Base-by-base conservation (phyloP, 2,888 invertebrate species). In the Opisthograptis luteolata region DNA sequence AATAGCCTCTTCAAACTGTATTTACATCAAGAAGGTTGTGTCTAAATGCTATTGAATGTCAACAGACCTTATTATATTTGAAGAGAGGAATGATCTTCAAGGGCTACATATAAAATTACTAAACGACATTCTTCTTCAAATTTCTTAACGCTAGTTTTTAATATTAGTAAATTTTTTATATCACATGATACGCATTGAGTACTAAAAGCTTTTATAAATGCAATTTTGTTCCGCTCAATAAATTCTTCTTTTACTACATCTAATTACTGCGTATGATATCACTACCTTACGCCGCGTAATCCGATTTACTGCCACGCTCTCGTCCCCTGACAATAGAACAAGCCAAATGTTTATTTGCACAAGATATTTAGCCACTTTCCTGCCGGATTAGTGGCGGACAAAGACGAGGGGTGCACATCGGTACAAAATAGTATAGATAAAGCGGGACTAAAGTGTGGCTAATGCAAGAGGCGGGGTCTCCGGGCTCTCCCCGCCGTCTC, bases 361-460 rank as follows among this genome's bases (percentile, higher is more conserved):
- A 90, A 90, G 87, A 87, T 88, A 87, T 89, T 89, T 88, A 88
- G 87, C 82, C 87, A 87, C 88, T 87, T 88, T 87, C 88, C 88
- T 78, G 81, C 66, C 83, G 83, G 87, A 87, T 90, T 86, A 87
- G 81, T 76, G 78, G 76, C 71, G 75, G 82, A 80, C 81, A 79
- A 74, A 79, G 81, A 75, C 76, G 77, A 79, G 84, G 86, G 84
- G 81, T 57, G 68, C 68, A 68, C 63, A 66, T 69, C 58, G 59
- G 65, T 65, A 70, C 69, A n/a, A n/a, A n/a, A n/a, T n/a, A n/a
- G n/a, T n/a, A n/a, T n/a, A 84, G 86, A 87, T 85, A 86, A 79
- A 81, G 76, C 70, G 43, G 35, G 40, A 40, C 44, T 45, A 50
- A 77, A 81, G 76, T 71, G 79, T 71, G 67, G 74, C 82, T 87